Evolutionary conservation across 2,888 invertebrate species (phyloP).

Genomic region (Merodon equestris): DNA sequence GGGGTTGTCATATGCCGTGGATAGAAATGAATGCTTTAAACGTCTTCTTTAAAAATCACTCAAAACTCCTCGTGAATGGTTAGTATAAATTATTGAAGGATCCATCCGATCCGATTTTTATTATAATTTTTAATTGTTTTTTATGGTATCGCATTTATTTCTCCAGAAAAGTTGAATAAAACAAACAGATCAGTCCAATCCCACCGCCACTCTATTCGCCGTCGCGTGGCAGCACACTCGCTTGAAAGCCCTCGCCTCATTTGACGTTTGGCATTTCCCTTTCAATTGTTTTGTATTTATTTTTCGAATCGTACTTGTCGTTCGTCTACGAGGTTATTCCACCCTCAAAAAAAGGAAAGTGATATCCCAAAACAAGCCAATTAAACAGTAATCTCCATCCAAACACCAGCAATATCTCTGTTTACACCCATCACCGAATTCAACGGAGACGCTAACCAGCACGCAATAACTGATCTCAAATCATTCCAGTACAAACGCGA

Average conservation of each 20-base stretch:
- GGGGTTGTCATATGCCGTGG: too few species aligned
- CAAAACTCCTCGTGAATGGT: too few species aligned
- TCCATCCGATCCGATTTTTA: too few species aligned
- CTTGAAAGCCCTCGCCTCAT: neutral
- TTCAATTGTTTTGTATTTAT: slow-evolving; percentile 60
- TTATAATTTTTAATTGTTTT: too few species aligned
- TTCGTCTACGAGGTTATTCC: slow-evolving; percentile 40
- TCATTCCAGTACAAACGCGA: slow-evolving; percentile 23
- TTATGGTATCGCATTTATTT: too few species aligned
- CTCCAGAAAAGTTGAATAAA: neutral
- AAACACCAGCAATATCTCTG: neutral
- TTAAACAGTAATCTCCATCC: neutral
- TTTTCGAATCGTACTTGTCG: slow-evolving; percentile 33
- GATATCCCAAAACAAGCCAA: slow-evolving; percentile 8
- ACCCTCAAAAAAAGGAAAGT: slow-evolving; percentile 25
- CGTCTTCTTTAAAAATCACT: too few species aligned
- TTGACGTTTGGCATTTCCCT: slow-evolving; percentile 33
- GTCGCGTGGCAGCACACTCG: neutral
- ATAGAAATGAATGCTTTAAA: too few species aligned
- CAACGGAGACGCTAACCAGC: neutral
- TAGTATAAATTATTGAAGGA: too few species aligned
- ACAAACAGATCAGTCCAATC: neutral
- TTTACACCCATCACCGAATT: neutral
- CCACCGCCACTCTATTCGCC: neutral
- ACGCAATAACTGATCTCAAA: slow-evolving; percentile 19